Conservation (phyloP, 2,888 invertebrate species). For the Machimus rusticus region DNA sequence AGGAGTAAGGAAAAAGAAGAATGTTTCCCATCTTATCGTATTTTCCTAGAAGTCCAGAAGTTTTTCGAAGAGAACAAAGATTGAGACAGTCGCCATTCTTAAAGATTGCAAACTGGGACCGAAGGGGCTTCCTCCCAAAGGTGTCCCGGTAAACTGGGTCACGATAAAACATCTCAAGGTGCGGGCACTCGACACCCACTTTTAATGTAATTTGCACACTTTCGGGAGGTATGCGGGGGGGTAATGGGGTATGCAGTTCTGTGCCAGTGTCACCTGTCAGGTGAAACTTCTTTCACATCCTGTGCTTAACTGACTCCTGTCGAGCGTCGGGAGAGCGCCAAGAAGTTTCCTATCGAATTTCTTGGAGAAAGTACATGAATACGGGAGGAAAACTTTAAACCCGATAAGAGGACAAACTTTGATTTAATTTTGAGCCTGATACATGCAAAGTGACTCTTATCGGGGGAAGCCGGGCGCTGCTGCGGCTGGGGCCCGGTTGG, state of each 20-base stretch:
- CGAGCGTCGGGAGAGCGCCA: background rate
- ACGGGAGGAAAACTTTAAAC: background rate
- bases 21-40: background rate
- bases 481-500: background rate
- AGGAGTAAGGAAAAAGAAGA: background rate
- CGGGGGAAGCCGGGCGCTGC: background rate
- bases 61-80: background rate
- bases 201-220: slow-evolving; percentile 13
- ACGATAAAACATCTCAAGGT: background rate
- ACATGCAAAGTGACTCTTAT: slow-evolving; percentile 28
- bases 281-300: slow-evolving; percentile 4
- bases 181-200: slow-evolving; percentile 2
- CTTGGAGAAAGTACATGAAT: background rate
- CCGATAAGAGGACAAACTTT: slow-evolving; percentile 31
- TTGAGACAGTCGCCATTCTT: background rate
- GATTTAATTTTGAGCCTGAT: slow-evolving; percentile 26
- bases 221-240: background rate
- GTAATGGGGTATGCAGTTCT: background rate
- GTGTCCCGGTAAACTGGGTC: background rate
- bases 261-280: background rate
- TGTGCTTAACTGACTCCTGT: slow-evolving; percentile 10
- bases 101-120: background rate
- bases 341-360: slow-evolving; percentile 24
- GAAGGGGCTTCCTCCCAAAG: background rate
- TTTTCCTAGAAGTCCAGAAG: background rate